These are phyloP conservation scores for Simalia tracyae DNA, from an alignment of 2,797 vertebrate genomes.

Conservation along the genomic window DNA sequence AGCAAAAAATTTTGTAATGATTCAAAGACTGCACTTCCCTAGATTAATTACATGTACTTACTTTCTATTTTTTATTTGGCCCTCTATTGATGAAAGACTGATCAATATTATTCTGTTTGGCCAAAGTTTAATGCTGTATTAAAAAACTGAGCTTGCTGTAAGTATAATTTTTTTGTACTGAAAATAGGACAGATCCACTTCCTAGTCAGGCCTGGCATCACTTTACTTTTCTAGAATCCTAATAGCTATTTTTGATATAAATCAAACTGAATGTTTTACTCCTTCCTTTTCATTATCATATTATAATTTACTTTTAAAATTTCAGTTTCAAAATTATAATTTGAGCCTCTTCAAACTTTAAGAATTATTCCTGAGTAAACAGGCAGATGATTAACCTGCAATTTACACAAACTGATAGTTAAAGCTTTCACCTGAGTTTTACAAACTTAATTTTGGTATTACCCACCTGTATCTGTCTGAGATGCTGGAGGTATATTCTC, in stretches of 20 bases:
- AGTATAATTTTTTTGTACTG: not conserved
- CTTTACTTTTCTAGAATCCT: not conserved
- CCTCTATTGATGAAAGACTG: not conserved
- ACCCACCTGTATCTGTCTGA: constrained; percentile 55
- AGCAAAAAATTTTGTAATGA: not conserved
- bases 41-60: not conserved
- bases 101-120: not conserved
- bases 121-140: not conserved
- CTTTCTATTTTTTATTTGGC: not conserved
- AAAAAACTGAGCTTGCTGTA: not conserved
- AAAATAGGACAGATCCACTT: not conserved
- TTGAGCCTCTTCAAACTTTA: not conserved
- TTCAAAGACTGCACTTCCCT: not conserved
- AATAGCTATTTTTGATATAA: not conserved
- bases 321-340: not conserved
- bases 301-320: not conserved
- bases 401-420: not conserved
- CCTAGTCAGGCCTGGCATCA: not conserved
- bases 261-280: not conserved
- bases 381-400: not conserved
- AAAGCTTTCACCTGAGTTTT: not conserved
- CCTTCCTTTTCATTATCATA: not conserved
- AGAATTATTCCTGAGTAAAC: not conserved
- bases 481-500: constrained; percentile 28
- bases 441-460: constrained; percentile 1